Percentiles rank a stretch among this genome's conserved stretches.
Conservation (phyloP, 1,140 invertebrate species). For the Drosophila miranda region DNA sequence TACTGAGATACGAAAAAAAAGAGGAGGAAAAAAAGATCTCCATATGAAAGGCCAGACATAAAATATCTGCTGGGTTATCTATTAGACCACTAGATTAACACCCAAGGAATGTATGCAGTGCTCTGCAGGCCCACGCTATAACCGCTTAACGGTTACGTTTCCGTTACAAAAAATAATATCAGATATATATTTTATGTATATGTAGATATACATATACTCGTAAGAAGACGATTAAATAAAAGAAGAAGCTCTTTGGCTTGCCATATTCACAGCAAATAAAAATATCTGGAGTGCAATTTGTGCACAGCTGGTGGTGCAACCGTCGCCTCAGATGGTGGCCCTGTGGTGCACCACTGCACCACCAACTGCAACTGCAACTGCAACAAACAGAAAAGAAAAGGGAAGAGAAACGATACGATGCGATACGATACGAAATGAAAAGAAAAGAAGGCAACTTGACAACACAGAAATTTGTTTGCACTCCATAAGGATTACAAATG, state of each 20-base stretch:
- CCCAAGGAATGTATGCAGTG: slow-evolving; percentile 18
- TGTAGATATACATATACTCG: slow-evolving; percentile 5
- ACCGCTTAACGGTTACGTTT: slow-evolving; percentile 39
- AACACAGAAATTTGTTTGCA: slow-evolving; percentile 80
- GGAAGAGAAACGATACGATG: not conserved
- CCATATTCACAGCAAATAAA: slow-evolving; percentile 79
- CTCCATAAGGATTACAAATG: slow-evolving; percentile 79
- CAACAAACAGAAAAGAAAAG: slow-evolving; percentile 7
- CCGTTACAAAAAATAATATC: slow-evolving; percentile 44
- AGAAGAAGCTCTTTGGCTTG: slow-evolving; percentile 29
- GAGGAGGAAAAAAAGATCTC: slow-evolving; percentile 39
- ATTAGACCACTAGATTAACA: slow-evolving; percentile 79
- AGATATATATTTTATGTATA: not conserved
- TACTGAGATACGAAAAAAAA: slow-evolving; percentile 48
- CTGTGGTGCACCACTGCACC: slow-evolving; percentile 54
- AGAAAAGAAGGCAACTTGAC: slow-evolving; percentile 56
- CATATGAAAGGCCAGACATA: slow-evolving; percentile 57
- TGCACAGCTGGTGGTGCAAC: slow-evolving; percentile 79
- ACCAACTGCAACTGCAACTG: slow-evolving; percentile 25
- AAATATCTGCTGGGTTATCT: slow-evolving; percentile 77
- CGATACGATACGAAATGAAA: slow-evolving; percentile 24
- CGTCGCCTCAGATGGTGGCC: slow-evolving; percentile 55
- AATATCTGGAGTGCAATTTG: slow-evolving; percentile 79
- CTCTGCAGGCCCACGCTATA: slow-evolving; percentile 14
- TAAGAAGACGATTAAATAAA: not conserved